Evolutionary conservation across 2,888 invertebrate species (phyloP), one percentile per base, ranked within the genome.

Genomic region (Euclidia mi): DNA sequence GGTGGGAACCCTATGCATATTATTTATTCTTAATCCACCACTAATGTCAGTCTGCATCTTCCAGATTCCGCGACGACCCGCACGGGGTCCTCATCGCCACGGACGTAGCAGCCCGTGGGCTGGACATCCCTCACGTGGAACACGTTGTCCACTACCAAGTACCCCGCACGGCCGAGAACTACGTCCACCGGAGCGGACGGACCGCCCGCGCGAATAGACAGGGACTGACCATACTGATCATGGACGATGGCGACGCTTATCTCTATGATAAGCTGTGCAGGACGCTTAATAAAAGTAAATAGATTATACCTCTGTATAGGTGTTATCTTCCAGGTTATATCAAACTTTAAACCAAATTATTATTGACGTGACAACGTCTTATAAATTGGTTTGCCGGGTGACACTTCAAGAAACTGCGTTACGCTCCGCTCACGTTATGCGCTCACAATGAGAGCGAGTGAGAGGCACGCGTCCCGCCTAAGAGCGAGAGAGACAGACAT

Each of bases 131-230:
- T 0, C 95, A 96, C 73, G 97, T 99, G 1, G 96, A 99, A 71
- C 98, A 99, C 91, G 99, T 99, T 1, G 95, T 99, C 62, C 99
- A 99, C 89, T 99, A 99, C 91, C 99, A 95, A 69, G 98, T 99
- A 31, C 99, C 99, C 0, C 96, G 97, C 76, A 99, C 99, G 0
- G 97, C 98, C 6, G 99, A 99, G 97, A 97, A 97, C 84, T 99
- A 99, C 87, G 97, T 99, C 0, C 99, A 99, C 85, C 96, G 99
- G 58, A 99, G 99, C 81, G 99, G 99, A 0, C 95, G 99, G 50
- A 99, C 99, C 0, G 99, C 99, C 0, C 95, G 99, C 46, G 99
- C 98, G 0, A 95, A 95, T 50, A 96, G 96, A 58, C 96, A 98
- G 79, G 99, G 99, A 0, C 96, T 99, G 7, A 98, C 99, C 2